Conservation (phyloP, 2,113 vertebrate genomes). For the Arenaria interpres region DNA sequence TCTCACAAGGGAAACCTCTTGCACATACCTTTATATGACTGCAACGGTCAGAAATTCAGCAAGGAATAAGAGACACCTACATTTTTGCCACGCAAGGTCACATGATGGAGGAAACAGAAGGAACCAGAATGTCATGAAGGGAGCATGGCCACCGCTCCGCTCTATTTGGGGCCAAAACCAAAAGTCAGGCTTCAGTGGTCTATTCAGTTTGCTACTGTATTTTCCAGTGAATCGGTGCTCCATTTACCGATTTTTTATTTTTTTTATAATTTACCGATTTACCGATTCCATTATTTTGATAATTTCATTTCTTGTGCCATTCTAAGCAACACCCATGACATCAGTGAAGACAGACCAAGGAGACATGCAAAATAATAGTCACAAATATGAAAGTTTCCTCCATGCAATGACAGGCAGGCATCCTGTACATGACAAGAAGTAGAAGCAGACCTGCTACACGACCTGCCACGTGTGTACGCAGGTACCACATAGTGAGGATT, state of each 20-base stretch:
- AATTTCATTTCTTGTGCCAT: neutral
- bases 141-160: neutral
- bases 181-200: neutral
- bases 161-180: neutral
- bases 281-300: too few species aligned
- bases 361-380: neutral
- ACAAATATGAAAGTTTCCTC: neutral
- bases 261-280: too few species aligned
- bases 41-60: neutral
- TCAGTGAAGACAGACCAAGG: neutral
- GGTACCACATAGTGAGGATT: neutral
- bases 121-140: neutral
- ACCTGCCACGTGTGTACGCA: fast-evolving
- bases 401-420: neutral
- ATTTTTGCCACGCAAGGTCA: neutral
- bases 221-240: neutral
- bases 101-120: neutral
- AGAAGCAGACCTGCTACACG: neutral
- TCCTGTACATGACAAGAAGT: fast-evolving
- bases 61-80: neutral
- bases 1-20: neutral
- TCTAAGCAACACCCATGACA: neutral
- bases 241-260: too few species aligned
- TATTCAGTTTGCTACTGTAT: neutral
- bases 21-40: neutral